Evolutionary conservation across 2,797 vertebrate species (phyloP).

Genomic region (Allobates femoralis): DNA sequence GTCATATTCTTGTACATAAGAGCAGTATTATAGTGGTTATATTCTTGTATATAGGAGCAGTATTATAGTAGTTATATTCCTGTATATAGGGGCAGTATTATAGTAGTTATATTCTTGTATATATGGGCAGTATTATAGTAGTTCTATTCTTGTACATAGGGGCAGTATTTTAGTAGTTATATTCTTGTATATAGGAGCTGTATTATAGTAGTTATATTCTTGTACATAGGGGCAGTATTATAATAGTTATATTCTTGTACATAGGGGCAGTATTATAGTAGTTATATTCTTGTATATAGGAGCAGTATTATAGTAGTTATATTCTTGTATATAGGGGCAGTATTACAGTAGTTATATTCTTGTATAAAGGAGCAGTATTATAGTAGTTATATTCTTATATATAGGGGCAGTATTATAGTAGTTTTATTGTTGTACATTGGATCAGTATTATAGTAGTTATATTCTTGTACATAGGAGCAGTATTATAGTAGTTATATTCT

Average conservation of each 20-base stretch:
- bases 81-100: neutral
- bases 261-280: neutral
- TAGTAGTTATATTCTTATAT: constrained; percentile 6
- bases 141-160: constrained; percentile 1
- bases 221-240: neutral
- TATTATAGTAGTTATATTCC: neutral
- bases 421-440: neutral
- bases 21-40: too few relatives aligned
- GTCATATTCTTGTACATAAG: too few relatives aligned
- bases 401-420: constrained; percentile 4
- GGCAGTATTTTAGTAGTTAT: too few relatives aligned
- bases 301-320: constrained; percentile 4
- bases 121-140: neutral
- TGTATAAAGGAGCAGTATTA: neutral
- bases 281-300: constrained; percentile 1
- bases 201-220: constrained; percentile 6
- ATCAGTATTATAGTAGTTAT: constrained; percentile 2
- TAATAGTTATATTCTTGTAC: constrained; percentile 3
- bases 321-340: neutral
- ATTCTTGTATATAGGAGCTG: too few relatives aligned
- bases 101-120: neutral
- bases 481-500: constrained; percentile 1
- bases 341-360: neutral
- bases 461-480: neutral
- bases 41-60: neutral